These are phyloP conservation scores for Ochropleura plecta DNA, from an alignment of 2,888 invertebrate genomes.

Conservation along the genomic window DNA sequence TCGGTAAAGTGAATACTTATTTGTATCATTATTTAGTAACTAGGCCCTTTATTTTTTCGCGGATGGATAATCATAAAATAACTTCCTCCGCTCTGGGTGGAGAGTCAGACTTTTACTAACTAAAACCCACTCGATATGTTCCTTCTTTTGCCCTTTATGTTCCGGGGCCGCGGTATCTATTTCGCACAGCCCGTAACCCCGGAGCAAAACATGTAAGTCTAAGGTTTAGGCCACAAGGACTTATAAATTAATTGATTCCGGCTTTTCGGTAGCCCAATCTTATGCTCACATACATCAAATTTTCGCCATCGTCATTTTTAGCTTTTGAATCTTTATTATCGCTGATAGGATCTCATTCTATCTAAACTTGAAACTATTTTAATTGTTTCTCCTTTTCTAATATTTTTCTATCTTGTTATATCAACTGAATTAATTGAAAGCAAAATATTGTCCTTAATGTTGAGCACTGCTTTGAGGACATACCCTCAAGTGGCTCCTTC, in stretches of 20 bases:
- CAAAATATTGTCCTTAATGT: background rate
- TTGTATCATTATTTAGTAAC: background rate
- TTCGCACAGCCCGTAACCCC: too few relatives aligned
- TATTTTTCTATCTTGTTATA: background rate
- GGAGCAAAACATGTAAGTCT: too few relatives aligned
- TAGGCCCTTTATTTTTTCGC: background rate
- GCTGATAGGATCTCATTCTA: background rate
- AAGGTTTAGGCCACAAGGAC: too few relatives aligned
- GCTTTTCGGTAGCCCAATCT: too few relatives aligned
- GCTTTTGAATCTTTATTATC: background rate
- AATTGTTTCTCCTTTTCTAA: background rate
- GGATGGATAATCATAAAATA: too few relatives aligned
- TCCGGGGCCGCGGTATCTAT: too few relatives aligned
- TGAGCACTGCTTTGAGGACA: background rate
- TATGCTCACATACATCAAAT: too few relatives aligned
- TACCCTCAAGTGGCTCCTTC: constrained; percentile 2
- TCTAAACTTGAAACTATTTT: background rate
- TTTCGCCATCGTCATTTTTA: background rate
- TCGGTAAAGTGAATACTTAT: background rate
- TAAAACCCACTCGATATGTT: too few relatives aligned
- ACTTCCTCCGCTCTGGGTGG: too few relatives aligned
- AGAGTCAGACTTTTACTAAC: too few relatives aligned
- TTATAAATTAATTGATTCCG: too few relatives aligned
- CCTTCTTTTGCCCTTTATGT: too few relatives aligned
- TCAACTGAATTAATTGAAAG: background rate